Base-by-base conservation (phyloP, 2,888 invertebrate species). In the Augochlorella aurata region DNA sequence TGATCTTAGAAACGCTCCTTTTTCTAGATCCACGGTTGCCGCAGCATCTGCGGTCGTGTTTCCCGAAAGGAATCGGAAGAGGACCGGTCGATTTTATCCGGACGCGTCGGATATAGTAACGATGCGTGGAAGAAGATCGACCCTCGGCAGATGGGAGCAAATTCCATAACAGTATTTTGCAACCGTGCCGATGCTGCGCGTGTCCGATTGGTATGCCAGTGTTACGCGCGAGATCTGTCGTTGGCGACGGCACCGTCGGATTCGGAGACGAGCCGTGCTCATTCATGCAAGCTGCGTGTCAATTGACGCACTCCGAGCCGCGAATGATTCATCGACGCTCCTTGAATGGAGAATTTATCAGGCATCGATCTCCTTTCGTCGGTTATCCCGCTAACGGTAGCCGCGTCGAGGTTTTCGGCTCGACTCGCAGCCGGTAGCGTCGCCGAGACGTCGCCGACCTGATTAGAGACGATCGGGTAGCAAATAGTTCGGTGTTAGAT, bases 261-360 rank as follows among this genome's bases (percentile, higher is more conserved):
- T 82, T 74, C 71, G 75, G 50, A 63, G 69, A 10, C 16, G 44
- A 63, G 38, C 10, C 21, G 58, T 82, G 74, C 83, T 89, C 84
- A 88, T 87, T 88, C 87, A 90, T 89, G 86, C 89, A 82, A 38
- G 75, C 70, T 83, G 79, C 87, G 88, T 87, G 58, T 84, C 86
- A 85, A 82, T 82, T 86, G 90, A 89, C 88, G 88, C 83, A 89
- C 77, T 79, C 72, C 63, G 52, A 77, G 74, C 74, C 69, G 54
- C 63, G 75, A 68, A 82, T 87, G 88, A 88, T 83, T 89, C 87
- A 89, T 47, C 69, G 80, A 80, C 83, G 65, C 74, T 83, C 77
- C 77, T 71, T 86, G 82, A 87, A 87, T 85, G 84, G 78, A 73
- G 52, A 81, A 77, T 21, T 71, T 74, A 70, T 77, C 84, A 76